Percentiles rank a stretch among this genome's conserved stretches.
Conservation (phyloP, 2,797 vertebrate species). For the Anisognathus igniventris region DNA sequence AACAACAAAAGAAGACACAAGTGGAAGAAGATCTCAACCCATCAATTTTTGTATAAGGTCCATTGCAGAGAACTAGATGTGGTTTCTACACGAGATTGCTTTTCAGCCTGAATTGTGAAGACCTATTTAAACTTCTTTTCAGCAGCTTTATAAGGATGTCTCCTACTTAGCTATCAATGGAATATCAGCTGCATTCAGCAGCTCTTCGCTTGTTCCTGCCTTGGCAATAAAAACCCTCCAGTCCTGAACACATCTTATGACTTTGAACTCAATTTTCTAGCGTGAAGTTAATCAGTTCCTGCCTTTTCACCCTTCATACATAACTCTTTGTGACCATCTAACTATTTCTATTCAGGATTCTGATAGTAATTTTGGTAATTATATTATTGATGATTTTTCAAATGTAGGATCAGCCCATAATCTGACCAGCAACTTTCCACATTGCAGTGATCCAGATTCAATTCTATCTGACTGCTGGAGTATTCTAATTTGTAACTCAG, state of each 20-base stretch:
- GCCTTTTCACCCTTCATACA: constrained; percentile 13
- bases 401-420: not conserved
- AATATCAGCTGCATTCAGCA: constrained; percentile 54
- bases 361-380: constrained; percentile 1
- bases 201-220: not conserved
- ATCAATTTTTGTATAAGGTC: not conserved
- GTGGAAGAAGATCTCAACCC: not conserved
- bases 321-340: not conserved
- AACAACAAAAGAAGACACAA: not conserved
- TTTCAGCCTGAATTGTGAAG: not conserved
- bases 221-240: constrained; percentile 30
- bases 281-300: constrained; percentile 15
- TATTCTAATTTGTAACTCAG: constrained; percentile 32
- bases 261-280: constrained; percentile 52
- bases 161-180: constrained; percentile 37
- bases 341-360: not conserved
- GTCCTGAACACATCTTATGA: not conserved
- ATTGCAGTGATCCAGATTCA: not conserved
- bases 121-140: constrained; percentile 31
- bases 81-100: not conserved
- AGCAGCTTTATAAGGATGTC: constrained; percentile 8
- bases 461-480: not conserved
- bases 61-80: not conserved
- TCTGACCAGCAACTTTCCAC: not conserved
- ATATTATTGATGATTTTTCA: constrained; percentile 1